Base-by-base conservation (phyloP, 2,113 vertebrate species). In the Ceuthmochares aereus region DNA sequence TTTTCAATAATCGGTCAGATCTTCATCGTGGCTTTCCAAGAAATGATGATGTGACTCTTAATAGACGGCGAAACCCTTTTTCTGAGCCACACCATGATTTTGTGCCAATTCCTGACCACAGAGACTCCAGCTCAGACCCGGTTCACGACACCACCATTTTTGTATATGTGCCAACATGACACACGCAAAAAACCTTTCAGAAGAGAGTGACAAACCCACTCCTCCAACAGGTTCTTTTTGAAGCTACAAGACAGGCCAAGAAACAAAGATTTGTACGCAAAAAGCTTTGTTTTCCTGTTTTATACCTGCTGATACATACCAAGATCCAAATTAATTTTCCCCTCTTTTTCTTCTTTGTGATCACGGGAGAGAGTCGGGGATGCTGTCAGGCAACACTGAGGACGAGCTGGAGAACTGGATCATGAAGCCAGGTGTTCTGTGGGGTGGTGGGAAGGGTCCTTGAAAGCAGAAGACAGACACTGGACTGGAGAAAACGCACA, bases 401-500 rank as follows among this genome's bases (percentile, higher is more conserved):
- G 85, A 58, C 68, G 76, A 78, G 94, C 68, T 9, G 70, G 90
- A 97, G 87, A 63, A 79, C 94, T 72, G 91, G 69, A 95, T 93
- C 36, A 22, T 59, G 76, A 86, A 96, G 89, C 85, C 95, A 89
- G 85, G 84, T 54, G 59, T 64, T 96, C 91, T 89, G 51, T 89
- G 88, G 93, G 92, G 82, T 89, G 83, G 77, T 84, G 79, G 96
- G 93, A 95, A 92, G 76, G 93, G 95, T 92, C 89, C 75, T 92
- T 94, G 88, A 95, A 96, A 97, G 95, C 95, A 95, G 96, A 98
- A 98, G 93, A 96, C 93, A 96, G 91, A 95, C 96, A 97, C 97
- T 95, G 97, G 96, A 98, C 90, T 96, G 96, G 92, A 96, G 95
- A 97, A 96, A 96, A 95, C 16, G 93, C 97, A 96, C 96, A 62